A percentile compares a stretch with the other conserved stretches of the same genome.
phyloP scores from a whole-genome alignment of 1,140 invertebrate genomes.

The Araneus ventricosus region DNA sequence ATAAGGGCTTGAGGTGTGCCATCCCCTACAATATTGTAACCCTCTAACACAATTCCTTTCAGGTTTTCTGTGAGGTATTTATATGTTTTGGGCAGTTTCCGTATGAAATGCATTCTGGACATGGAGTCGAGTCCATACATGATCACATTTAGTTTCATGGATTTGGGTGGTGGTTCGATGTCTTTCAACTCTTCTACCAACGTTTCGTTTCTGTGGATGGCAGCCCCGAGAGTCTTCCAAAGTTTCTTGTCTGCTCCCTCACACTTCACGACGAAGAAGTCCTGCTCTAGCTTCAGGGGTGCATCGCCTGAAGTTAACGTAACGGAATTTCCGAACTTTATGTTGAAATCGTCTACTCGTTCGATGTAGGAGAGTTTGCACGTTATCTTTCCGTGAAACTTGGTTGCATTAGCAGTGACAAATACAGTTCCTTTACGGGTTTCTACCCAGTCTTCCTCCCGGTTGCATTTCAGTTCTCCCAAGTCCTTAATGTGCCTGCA shows the following conservation, averaged over 20 bases:
- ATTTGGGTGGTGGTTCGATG: conserved; percentile 81
- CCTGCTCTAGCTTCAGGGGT: conserved; percentile 79
- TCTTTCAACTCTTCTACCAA: conserved; percentile 81
- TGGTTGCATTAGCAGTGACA: background rate
- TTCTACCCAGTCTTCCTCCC: conserved; percentile 58
- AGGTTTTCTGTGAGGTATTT: conserved; percentile 87
- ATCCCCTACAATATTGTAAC: conserved; percentile 96
- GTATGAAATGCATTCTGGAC: conserved; percentile 91
- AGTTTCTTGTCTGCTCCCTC: conserved; percentile 81
- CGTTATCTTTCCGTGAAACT: conserved; percentile 42
- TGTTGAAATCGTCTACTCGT: conserved; percentile 45
- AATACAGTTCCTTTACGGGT: background rate
- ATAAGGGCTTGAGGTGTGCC: conserved; percentile 95
- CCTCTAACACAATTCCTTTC: conserved; percentile 86
- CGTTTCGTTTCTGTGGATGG: conserved; percentile 82
- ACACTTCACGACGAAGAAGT: conserved; percentile 85
- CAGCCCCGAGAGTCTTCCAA: conserved; percentile 84
- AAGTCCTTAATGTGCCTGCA: conserved; percentile 52
- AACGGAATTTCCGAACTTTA: background rate
- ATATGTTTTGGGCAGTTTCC: conserved; percentile 91
- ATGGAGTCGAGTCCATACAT: conserved; percentile 96
- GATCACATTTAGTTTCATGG: conserved; percentile 87
- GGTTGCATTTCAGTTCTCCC: conserved; percentile 42
- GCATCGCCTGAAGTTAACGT: background rate
- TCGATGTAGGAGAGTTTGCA: conserved; percentile 61